These are phyloP conservation scores for Nibea albiflora DNA, from an alignment of 2,113 vertebrate species.

Conservation along the genomic window DNA sequence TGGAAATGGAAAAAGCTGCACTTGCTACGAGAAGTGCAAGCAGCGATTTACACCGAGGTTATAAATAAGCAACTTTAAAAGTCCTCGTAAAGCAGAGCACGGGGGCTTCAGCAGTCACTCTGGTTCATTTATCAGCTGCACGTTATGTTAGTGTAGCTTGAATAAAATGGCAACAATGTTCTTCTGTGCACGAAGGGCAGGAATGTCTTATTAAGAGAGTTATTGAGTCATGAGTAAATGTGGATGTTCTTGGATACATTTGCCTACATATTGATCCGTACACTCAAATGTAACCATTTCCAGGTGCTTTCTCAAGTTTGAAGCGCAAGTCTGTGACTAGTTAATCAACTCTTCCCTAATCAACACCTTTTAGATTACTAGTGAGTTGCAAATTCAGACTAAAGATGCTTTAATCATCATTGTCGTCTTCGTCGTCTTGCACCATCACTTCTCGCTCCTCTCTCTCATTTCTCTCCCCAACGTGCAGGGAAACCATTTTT, in stretches of 20 bases:
- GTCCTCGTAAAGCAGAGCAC: neutral
- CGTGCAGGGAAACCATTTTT: too few relatives aligned
- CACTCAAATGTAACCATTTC: neutral
- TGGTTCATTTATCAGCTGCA: neutral
- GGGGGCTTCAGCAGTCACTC: neutral
- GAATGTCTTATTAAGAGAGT: neutral
- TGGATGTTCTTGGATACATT: neutral
- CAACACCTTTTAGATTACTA: too few relatives aligned
- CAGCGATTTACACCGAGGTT: neutral
- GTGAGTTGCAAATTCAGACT: too few relatives aligned
- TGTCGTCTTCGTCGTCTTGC: too few relatives aligned
- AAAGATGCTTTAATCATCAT: too few relatives aligned
- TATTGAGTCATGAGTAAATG: neutral
- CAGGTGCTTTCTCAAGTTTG: neutral
- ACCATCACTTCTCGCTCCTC: too few relatives aligned
- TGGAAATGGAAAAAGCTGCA: slow-evolving; percentile 37
- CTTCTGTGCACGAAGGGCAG: neutral
- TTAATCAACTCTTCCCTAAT: neutral
- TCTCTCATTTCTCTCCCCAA: too few relatives aligned
- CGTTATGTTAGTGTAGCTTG: neutral
- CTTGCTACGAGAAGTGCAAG: neutral
- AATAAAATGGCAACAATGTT: neutral
- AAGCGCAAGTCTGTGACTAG: neutral
- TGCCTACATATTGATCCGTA: neutral
- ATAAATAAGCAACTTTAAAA: neutral